phyloP scores from a whole-genome alignment of 2,113 vertebrate species.

The Elephantulus edwardii region DNA sequence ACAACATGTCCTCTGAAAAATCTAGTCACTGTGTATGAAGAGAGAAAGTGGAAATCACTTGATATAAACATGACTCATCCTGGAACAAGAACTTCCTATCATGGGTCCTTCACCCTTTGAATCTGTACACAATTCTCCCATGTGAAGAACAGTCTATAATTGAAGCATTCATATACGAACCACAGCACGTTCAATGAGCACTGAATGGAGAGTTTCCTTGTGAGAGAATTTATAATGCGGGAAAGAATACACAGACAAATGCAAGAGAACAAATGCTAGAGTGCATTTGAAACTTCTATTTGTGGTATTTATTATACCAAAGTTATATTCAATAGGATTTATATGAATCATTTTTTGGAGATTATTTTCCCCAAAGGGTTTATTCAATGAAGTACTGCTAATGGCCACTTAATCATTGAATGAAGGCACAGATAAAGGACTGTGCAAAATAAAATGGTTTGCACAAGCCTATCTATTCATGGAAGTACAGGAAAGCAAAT shows the following conservation, averaged over 20 bases:
- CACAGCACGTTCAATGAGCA: background rate
- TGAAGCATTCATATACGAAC: background rate
- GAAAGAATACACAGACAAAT: constrained; percentile 50
- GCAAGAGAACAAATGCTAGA: background rate
- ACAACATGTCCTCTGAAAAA: background rate
- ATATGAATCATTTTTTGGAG: constrained; percentile 51
- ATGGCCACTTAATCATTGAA: constrained; percentile 45
- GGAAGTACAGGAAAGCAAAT: constrained; percentile 1
- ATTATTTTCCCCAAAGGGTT: constrained; percentile 51
- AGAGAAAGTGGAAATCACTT: constrained; percentile 24
- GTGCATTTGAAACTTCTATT: constrained; percentile 44
- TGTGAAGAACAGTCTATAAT: background rate
- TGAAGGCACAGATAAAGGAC: background rate
- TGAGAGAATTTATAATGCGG: constrained; percentile 46
- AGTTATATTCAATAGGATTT: constrained; percentile 53
- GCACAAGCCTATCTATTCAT: constrained; percentile 21
- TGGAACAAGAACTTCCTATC: background rate
- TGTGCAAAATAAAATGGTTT: background rate
- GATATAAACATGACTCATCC: background rate
- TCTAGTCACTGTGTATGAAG: background rate
- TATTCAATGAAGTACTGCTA: constrained; percentile 44
- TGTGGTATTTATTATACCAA: constrained; percentile 35
- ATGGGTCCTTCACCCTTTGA: background rate
- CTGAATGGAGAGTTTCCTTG: constrained; percentile 1
- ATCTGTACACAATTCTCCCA: background rate